Base-by-base conservation (phyloP, 2,797 vertebrate genomes). In the Lacerta agilis region DNA sequence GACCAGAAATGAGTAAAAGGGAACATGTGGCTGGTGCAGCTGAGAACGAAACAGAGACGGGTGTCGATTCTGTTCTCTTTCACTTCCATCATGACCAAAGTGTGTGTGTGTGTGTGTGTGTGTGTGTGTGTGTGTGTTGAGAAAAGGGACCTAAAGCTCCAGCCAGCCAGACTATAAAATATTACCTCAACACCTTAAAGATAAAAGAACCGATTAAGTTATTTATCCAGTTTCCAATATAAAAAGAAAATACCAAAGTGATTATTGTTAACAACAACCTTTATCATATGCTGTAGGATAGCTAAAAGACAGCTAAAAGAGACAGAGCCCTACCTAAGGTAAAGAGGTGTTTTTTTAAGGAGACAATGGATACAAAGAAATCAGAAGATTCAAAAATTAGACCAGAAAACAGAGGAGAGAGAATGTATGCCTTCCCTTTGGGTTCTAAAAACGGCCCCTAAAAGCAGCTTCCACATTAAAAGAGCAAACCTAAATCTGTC, bases 1-100 rank as follows among this genome's bases (percentile, higher is more conserved):
- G 86, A 84, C 84, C 81, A 89, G 87, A 90, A 81, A 25, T 36
- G 77, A 85, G 79, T 55, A 89, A 90, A 92, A 69, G 67, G 82
- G 83, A 94, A 77, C n/a, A 43, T n/a, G 23, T 90, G 89, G 79
- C 86, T 61, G 81, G 66, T 58, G 29, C 92, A 88, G 77, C 78
- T 82, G 87, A 87, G 80, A 93, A 61, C 79, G 1, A 36, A 86
- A 86, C 78, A 88, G 92, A 89, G 15, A 86, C 11, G 90, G 72
- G 27, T 87, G 58, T 17, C 43, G 7, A 86, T 29, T 8, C 8
- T 82, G 38, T 75, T 33, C 38, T 27, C 33, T 84, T 49, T 75
- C 83, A 84, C 29, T 58, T 41, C 83, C 69, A 27, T 71, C 43
- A 49, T 27, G 73, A 82, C 15, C 27, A 38, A 73, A 36, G 7